Evolutionary conservation across 2,888 invertebrate genomes (phyloP).

Genomic region (Spisula subtruncata): DNA sequence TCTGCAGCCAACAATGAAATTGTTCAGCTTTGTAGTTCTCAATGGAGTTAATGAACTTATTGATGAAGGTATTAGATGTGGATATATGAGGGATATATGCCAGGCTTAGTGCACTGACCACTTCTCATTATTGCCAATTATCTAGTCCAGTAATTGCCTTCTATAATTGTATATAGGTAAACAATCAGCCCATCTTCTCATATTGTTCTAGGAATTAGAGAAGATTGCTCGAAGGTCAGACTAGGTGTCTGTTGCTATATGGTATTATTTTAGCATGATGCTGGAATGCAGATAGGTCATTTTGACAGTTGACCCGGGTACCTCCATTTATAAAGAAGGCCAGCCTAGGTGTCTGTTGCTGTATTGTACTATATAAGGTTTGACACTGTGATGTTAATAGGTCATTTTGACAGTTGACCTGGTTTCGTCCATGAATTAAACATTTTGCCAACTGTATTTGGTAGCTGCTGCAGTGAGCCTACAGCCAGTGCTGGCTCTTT

Average conservation of each 20-base stretch:
- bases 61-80: neutral
- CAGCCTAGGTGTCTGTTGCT: neutral
- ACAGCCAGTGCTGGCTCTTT: no score
- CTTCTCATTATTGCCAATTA: constrained; percentile 11
- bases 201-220: constrained; percentile 37
- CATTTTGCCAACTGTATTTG: neutral
- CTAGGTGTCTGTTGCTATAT: neutral
- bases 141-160: constrained; percentile 13
- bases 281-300: neutral
- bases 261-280: neutral
- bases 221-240: neutral
- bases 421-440: neutral
- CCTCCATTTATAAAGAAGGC: no score
- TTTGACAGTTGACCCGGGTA: neutral
- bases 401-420: neutral
- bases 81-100: neutral
- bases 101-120: neutral
- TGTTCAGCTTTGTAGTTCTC: neutral
- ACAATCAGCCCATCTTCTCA: neutral
- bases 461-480: no score
- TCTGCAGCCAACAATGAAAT: neutral
- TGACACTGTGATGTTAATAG: neutral
- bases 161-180: constrained; percentile 19
- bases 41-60: neutral
- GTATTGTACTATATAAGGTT: neutral